Evolutionary conservation across 2,113 vertebrate species (phyloP).

Genomic region (Oceanodroma tethys): DNA sequence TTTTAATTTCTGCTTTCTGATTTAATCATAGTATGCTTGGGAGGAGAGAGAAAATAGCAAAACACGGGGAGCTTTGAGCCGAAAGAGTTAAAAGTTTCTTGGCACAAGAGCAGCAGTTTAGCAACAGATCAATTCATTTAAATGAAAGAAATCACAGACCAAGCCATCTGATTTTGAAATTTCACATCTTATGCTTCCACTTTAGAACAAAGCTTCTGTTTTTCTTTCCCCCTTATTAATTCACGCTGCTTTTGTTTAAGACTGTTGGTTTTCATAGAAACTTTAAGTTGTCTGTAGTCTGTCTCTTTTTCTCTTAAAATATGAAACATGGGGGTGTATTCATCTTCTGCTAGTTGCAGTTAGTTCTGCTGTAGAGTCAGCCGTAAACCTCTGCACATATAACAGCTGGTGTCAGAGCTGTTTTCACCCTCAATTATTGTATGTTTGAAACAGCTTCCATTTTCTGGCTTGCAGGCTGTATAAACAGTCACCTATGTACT

Average conservation of each 20-base stretch:
- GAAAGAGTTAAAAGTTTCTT: slow-evolving; percentile 73
- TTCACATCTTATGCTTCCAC: slow-evolving; percentile 47
- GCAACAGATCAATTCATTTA: slow-evolving; percentile 83
- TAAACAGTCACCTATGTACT: not conserved
- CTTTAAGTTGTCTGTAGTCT: not conserved
- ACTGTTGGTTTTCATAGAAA: not conserved
- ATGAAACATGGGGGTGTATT: not conserved
- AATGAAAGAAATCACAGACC: slow-evolving; percentile 78
- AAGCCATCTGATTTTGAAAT: slow-evolving; percentile 69
- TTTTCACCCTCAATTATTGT: not conserved
- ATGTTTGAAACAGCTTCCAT: not conserved
- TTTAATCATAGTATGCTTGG: not conserved
- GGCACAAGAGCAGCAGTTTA: slow-evolving; percentile 71
- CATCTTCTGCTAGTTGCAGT: not conserved
- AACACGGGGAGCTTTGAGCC: not conserved
- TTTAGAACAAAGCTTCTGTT: slow-evolving; percentile 48
- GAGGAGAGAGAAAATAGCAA: not conserved
- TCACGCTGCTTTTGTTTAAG: not conserved
- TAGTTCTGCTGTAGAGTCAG: not conserved
- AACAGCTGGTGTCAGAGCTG: slow-evolving; percentile 37
- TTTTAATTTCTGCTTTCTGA: slow-evolving; percentile 42
- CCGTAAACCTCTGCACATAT: not conserved
- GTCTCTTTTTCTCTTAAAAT: not conserved
- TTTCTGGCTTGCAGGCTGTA: not conserved
- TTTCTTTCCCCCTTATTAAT: slow-evolving; percentile 2